These are phyloP conservation scores for Eolophus roseicapilla DNA, from an alignment of 2,113 vertebrate species.

Conservation along the genomic window DNA sequence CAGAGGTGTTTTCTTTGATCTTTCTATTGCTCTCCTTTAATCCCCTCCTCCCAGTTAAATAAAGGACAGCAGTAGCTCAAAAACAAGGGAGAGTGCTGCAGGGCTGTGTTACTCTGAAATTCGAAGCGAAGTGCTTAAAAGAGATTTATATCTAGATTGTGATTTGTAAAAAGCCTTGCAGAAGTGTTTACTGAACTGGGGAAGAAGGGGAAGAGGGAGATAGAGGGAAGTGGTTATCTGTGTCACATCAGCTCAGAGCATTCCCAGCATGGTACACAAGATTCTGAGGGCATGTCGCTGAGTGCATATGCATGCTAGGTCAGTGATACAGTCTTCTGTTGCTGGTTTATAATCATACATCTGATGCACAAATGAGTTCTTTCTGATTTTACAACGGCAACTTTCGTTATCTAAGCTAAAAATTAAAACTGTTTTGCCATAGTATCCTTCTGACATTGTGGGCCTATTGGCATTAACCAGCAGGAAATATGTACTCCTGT, in stretches of 20 bases:
- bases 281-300: background rate
- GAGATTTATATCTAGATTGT: background rate
- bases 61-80: background rate
- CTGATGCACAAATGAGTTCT: slow-evolving; percentile 43
- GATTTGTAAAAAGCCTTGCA: background rate
- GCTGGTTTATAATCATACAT: slow-evolving; percentile 17
- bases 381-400: slow-evolving; percentile 22
- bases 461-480: slow-evolving; percentile 18
- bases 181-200: background rate
- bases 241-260: background rate
- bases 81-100: slow-evolving; percentile 1
- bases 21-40: background rate
- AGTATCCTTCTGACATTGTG: background rate
- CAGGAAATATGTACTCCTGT: background rate
- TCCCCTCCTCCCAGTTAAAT: background rate
- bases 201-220: background rate
- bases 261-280: background rate
- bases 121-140: slow-evolving; percentile 5
- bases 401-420: slow-evolving; percentile 21
- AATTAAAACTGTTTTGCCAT: slow-evolving; percentile 44
- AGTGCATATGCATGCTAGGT: background rate
- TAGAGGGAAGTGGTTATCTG: background rate
- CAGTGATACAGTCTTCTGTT: background rate
- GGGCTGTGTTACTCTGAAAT: background rate
- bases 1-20: background rate